Percentiles rank a stretch among this genome's conserved stretches.
Conservation (phyloP, 2,113 vertebrate genomes). For the Otus sunia region DNA sequence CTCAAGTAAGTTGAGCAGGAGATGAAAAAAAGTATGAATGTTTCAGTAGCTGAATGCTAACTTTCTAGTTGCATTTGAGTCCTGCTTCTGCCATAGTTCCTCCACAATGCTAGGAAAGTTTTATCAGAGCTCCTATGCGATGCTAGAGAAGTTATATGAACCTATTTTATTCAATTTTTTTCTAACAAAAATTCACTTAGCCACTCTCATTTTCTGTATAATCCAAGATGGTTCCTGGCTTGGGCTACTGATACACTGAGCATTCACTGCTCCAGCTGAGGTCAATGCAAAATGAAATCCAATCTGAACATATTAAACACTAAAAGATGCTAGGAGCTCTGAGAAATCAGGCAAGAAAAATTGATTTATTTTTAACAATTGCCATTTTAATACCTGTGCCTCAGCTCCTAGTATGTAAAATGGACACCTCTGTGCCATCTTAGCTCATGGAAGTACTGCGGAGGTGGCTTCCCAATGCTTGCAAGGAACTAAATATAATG, state of each 20-base stretch:
- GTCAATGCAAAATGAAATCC: conserved; percentile 27
- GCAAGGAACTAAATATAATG: neutral
- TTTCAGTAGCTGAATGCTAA: neutral
- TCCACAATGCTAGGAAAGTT: neutral
- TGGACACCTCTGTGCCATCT: neutral
- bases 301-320: neutral
- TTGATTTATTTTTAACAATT: conserved; percentile 29
- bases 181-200: neutral
- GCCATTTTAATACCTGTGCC: neutral
- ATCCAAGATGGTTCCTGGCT: neutral
- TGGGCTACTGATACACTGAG: neutral
- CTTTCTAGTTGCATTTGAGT: neutral
- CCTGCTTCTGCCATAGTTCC: neutral
- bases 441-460: neutral
- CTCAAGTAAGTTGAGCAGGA: neutral
- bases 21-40: neutral
- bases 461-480: neutral
- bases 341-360: conserved; percentile 36
- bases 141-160: neutral
- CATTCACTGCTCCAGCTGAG: neutral
- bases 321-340: neutral
- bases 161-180: neutral
- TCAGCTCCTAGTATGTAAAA: neutral
- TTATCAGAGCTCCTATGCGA: neutral
- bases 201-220: neutral